phyloP scores from a whole-genome alignment of 53 echinoderm and acorn worm genomes.

The Hippasteria phrygiana region DNA sequence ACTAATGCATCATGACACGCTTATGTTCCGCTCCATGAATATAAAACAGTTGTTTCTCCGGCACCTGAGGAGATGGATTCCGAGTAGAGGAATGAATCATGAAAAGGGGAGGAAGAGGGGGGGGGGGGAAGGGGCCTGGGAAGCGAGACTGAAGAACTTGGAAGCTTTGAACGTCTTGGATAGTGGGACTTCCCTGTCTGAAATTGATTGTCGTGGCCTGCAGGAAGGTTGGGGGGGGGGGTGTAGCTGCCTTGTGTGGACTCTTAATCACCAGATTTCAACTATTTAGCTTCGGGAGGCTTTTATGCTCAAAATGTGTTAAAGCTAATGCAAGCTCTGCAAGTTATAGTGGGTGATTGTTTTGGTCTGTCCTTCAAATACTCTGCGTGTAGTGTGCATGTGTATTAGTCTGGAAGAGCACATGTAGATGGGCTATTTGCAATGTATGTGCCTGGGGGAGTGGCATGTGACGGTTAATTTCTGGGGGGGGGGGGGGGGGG shows the following conservation, averaged over 20 bases:
- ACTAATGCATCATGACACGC: slow-evolving; percentile 57
- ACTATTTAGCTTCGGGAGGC: neutral
- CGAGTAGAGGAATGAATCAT: slow-evolving; percentile 21
- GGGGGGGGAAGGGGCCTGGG: neutral
- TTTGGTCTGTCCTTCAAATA: neutral
- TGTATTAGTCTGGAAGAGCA: too few species aligned
- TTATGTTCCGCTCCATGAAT: slow-evolving; percentile 41
- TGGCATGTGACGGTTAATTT: too few species aligned
- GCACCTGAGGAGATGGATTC: slow-evolving; percentile 1
- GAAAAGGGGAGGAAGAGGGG: neutral
- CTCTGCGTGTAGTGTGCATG: neutral
- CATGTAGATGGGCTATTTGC: too few species aligned
- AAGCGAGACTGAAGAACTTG: neutral
- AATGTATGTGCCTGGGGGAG: too few species aligned
- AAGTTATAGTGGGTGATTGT: neutral
- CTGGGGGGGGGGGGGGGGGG: too few species aligned
- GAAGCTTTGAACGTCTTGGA: slow-evolving; percentile 6
- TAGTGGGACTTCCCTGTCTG: neutral
- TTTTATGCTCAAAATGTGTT: slow-evolving; percentile 16
- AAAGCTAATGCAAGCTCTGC: neutral
- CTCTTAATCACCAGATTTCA: too few species aligned
- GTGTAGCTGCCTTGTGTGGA: neutral
- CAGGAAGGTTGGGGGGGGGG: neutral
- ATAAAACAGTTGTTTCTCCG: slow-evolving; percentile 38
- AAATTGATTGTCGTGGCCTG: neutral